phyloP scores from a whole-genome alignment of 2,113 vertebrate species.

The Hemicordylus capensis region DNA sequence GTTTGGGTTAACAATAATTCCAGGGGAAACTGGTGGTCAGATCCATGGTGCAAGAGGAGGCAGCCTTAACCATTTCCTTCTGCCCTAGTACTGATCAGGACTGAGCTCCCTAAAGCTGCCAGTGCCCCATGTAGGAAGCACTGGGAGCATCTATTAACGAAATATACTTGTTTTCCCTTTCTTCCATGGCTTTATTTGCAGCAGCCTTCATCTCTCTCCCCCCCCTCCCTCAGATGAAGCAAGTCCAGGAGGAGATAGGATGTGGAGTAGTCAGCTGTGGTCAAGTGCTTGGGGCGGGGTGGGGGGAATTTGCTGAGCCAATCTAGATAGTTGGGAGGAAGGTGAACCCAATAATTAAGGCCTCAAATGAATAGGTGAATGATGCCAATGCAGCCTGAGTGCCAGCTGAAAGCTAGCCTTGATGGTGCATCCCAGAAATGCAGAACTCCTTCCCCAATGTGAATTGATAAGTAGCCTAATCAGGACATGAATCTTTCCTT shows the following conservation, averaged over 20 bases:
- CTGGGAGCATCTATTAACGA: no score
- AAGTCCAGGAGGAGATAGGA: not conserved
- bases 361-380: not conserved
- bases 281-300: not conserved
- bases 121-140: no score
- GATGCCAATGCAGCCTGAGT: not conserved
- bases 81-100: no score
- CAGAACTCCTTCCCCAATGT: not conserved
- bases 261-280: not conserved
- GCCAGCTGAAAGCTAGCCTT: not conserved
- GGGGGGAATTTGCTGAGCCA: not conserved
- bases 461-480: not conserved
- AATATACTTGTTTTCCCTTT: no score
- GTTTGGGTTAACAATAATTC: not conserved
- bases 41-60: no score
- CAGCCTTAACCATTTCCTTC: no score
- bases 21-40: not conserved
- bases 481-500: not conserved
- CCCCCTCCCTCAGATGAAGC: no score
- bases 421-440: no score
- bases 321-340: not conserved
- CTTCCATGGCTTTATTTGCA: no score
- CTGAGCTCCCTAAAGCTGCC: no score
- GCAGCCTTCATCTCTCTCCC: no score
- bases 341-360: not conserved